These are phyloP conservation scores for Craseonycteris thonglongyai DNA, from an alignment of 2,113 vertebrate species.

Conservation along the genomic window DNA sequence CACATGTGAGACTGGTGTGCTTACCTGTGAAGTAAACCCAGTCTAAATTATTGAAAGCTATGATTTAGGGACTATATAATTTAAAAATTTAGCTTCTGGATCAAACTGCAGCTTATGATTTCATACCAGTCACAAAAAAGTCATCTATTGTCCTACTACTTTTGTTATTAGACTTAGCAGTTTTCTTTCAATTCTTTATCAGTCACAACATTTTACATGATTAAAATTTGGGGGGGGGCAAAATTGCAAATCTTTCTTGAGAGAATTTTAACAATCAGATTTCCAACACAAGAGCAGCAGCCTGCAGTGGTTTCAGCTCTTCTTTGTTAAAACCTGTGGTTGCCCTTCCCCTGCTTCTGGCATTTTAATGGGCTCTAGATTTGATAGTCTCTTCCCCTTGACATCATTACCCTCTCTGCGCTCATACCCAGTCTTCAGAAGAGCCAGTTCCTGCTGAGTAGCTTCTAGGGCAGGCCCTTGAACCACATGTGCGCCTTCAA, in stretches of 20 bases:
- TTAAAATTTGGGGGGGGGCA: neutral
- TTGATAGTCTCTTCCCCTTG: neutral
- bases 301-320: neutral
- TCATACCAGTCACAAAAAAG: neutral
- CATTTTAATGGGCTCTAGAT: neutral
- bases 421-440: neutral
- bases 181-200: slow-evolving; percentile 25
- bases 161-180: neutral
- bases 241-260: neutral
- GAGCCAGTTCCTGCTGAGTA: neutral
- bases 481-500: neutral
- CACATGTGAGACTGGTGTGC: neutral
- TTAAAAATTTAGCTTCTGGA: neutral
- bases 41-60: neutral
- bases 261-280: neutral
- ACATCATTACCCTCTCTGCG: neutral
- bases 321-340: neutral
- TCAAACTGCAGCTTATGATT: neutral
- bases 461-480: neutral
- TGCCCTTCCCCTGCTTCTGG: neutral
- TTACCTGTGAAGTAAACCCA: neutral
- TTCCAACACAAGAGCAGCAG: neutral
- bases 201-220: neutral
- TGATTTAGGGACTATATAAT: neutral
- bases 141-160: neutral